These are phyloP conservation scores for Etheostoma nigrum DNA, from an alignment of 2,797 vertebrate species.

Conservation along the genomic window DNA sequence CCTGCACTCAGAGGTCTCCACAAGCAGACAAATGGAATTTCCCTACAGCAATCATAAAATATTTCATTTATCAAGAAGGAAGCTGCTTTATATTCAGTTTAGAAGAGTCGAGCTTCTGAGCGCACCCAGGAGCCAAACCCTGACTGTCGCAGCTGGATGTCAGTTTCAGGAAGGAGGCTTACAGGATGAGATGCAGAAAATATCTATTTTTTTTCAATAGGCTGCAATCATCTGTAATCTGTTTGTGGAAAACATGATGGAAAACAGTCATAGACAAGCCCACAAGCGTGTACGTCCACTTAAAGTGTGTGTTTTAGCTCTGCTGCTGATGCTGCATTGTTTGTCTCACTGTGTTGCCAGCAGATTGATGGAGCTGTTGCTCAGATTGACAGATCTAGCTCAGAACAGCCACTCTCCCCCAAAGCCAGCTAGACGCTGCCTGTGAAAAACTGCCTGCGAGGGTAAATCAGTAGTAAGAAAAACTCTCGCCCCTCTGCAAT, in stretches of 20 bases:
- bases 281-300: background rate
- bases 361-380: conserved; percentile 67
- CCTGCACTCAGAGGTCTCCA: conserved; percentile 7
- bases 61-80: conserved; percentile 21
- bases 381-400: conserved; percentile 69
- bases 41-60: conserved; percentile 29
- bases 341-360: conserved; percentile 29
- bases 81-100: background rate
- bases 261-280: background rate
- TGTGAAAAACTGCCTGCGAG: conserved; percentile 18
- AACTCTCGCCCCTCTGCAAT: conserved; percentile 52
- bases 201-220: conserved; percentile 10
- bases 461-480: conserved; percentile 47
- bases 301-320: conserved; percentile 16
- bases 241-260: background rate
- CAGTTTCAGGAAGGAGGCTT: conserved; percentile 5
- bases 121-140: background rate
- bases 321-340: conserved; percentile 53
- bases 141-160: background rate
- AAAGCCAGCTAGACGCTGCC: conserved; percentile 26
- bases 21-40: conserved; percentile 4
- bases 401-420: conserved; percentile 43
- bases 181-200: conserved; percentile 14
- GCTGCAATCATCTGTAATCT: background rate
- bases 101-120: conserved; percentile 31